Percentiles rank a stretch among this genome's conserved stretches.
phyloP scores from a whole-genome alignment of 1,140 invertebrate genomes.

The Bombus pascuorum region DNA sequence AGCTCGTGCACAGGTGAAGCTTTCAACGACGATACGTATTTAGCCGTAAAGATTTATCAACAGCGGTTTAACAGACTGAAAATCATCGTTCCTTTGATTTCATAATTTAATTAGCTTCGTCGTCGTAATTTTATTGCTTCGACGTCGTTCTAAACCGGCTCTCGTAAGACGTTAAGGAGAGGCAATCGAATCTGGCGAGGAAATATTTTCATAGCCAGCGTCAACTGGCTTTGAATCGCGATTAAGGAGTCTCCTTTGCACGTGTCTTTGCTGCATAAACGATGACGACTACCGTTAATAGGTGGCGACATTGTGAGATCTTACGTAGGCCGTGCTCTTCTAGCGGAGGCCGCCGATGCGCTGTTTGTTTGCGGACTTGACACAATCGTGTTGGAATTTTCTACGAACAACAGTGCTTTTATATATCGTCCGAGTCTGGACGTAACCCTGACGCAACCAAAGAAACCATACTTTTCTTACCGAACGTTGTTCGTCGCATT shows the following conservation, averaged over 20 bases:
- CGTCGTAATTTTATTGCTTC: not conserved
- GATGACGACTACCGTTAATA: conserved; percentile 53
- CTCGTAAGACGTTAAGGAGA: not conserved
- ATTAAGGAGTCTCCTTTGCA: conserved; percentile 36
- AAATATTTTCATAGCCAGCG: not conserved
- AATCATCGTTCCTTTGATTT: too few species aligned
- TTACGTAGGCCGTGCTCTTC: conserved; percentile 22
- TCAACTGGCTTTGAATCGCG: conserved; percentile 36
- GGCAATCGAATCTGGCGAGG: not conserved
- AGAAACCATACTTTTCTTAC: too few species aligned
- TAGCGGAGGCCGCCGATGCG: conserved; percentile 20
- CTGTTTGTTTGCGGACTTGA: conserved; percentile 55
- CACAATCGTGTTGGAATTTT: conserved; percentile 57
- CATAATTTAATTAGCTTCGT: too few species aligned
- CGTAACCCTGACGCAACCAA: not conserved
- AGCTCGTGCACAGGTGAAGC: too few species aligned
- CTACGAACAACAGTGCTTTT: conserved; percentile 8
- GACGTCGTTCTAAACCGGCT: not conserved
- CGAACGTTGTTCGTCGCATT: not conserved
- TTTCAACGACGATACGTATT: not conserved
- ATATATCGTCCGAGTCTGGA: not conserved
- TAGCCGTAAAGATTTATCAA: too few species aligned
- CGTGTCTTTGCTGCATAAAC: not conserved
- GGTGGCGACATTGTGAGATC: conserved; percentile 10
- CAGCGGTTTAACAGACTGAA: too few species aligned